Percentiles rank a stretch among this genome's conserved stretches.
Conservation (phyloP, 2,113 vertebrate genomes). For the Cyanistes caeruleus region DNA sequence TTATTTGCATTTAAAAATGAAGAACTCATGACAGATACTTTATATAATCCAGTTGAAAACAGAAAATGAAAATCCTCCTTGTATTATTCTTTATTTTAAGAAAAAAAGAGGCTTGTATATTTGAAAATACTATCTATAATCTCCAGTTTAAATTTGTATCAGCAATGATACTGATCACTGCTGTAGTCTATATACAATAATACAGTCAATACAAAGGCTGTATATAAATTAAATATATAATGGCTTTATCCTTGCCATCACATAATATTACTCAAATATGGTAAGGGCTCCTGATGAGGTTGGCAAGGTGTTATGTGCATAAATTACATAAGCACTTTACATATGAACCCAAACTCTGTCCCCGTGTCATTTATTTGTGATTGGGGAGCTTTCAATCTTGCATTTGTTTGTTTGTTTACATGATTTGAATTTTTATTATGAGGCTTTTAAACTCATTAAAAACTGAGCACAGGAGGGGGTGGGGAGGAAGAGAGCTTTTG, state of each 20-base stretch:
- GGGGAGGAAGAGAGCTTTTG: background rate
- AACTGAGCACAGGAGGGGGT: background rate
- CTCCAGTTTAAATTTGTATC: background rate
- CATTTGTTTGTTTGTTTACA: background rate
- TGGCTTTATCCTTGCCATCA: background rate
- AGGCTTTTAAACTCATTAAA: background rate
- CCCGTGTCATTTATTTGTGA: background rate
- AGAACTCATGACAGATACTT: slow-evolving; percentile 40
- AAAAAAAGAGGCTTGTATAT: background rate
- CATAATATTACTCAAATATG: background rate
- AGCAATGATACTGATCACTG: background rate
- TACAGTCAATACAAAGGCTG: background rate
- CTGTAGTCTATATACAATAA: background rate
- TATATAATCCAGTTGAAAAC: background rate
- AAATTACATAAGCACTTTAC: background rate
- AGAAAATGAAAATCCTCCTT: background rate
- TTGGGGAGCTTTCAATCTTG: background rate
- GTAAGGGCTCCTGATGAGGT: background rate
- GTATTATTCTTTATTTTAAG: background rate
- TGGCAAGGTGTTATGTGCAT: background rate
- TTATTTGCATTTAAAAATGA: slow-evolving; percentile 56
- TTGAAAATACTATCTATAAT: background rate
- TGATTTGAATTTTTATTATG: background rate
- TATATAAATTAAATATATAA: background rate
- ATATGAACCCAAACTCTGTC: background rate